Percentiles rank a stretch among this genome's conserved stretches.
Conservation (phyloP, 2,797 vertebrate genomes). For the Poeciliopsis paucimaculata region DNA sequence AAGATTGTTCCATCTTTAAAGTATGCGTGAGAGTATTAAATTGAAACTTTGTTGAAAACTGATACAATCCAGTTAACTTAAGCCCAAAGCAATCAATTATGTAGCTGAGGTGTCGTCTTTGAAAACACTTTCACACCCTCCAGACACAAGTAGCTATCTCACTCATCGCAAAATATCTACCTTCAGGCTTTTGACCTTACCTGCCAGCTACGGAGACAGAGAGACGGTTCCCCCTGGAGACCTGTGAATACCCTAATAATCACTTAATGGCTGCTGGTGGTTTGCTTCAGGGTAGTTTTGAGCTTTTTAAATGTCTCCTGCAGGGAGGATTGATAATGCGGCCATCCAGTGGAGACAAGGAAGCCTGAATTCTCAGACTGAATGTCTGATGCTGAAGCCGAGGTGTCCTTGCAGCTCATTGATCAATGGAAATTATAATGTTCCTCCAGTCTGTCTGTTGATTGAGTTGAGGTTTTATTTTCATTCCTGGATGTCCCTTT, state of each 20-base stretch:
- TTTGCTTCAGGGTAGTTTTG: slow-evolving; percentile 51
- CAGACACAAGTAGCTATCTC: slow-evolving; percentile 26
- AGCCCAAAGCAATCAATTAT: slow-evolving; percentile 12
- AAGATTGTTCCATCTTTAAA: background rate
- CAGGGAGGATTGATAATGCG: slow-evolving; percentile 52
- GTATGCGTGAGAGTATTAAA: slow-evolving; percentile 10
- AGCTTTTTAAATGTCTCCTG: slow-evolving; percentile 51
- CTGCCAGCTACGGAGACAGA: slow-evolving; percentile 35
- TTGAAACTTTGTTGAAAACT: slow-evolving; percentile 11
- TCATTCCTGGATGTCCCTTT: background rate
- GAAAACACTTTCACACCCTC: slow-evolving; percentile 10
- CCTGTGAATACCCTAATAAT: slow-evolving; percentile 51
- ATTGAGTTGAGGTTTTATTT: slow-evolving; percentile 6
- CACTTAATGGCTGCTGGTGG: slow-evolving; percentile 52
- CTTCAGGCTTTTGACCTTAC: slow-evolving; percentile 31
- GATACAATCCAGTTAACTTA: background rate
- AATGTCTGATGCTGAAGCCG: slow-evolving; percentile 32
- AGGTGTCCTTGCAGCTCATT: slow-evolving; percentile 29
- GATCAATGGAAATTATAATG: slow-evolving; percentile 27
- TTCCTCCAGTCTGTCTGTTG: background rate
- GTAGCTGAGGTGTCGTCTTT: slow-evolving; percentile 7
- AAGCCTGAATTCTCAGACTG: slow-evolving; percentile 43
- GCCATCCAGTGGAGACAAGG: slow-evolving; percentile 40
- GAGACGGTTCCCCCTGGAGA: slow-evolving; percentile 36
- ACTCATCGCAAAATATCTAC: slow-evolving; percentile 22